A percentile compares a stretch with the other conserved stretches of the same genome.
Evolutionary conservation across 2,888 invertebrate genomes (phyloP).

Genomic region (Smittia sp.): DNA sequence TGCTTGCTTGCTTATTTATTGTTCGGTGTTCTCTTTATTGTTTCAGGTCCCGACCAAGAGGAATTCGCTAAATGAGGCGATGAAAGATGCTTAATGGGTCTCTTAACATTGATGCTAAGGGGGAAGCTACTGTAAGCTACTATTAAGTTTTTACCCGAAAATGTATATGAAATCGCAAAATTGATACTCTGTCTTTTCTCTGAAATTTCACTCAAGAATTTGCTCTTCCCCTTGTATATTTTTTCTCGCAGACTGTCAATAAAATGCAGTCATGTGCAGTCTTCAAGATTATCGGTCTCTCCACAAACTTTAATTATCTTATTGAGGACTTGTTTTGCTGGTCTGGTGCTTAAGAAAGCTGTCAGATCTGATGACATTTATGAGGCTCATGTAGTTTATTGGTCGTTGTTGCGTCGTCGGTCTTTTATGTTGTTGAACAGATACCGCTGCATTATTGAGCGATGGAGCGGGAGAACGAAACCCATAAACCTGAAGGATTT

Average conservation of each 20-base stretch:
- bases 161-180: no score
- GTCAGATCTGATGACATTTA: slow-evolving; percentile 34
- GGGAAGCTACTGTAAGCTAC: no score
- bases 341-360: slow-evolving; percentile 30
- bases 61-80: slow-evolving; percentile 9
- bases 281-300: neutral
- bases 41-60: neutral
- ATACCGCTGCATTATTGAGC: neutral
- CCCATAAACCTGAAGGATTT: neutral
- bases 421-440: neutral
- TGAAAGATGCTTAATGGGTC: slow-evolving; percentile 18
- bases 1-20: slow-evolving; percentile 37
- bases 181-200: no score
- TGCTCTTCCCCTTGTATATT: no score
- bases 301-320: neutral
- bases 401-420: neutral
- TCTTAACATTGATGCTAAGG: no score
- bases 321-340: slow-evolving; percentile 3
- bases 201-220: no score
- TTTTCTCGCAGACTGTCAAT: neutral
- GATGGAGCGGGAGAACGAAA: neutral
- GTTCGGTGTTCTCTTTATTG: slow-evolving; percentile 33
- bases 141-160: no score
- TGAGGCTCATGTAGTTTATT: slow-evolving; percentile 6
- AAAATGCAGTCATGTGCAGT: neutral